Evolutionary conservation across 2,113 vertebrate genomes (phyloP).

Genomic region (Upupa epops): DNA sequence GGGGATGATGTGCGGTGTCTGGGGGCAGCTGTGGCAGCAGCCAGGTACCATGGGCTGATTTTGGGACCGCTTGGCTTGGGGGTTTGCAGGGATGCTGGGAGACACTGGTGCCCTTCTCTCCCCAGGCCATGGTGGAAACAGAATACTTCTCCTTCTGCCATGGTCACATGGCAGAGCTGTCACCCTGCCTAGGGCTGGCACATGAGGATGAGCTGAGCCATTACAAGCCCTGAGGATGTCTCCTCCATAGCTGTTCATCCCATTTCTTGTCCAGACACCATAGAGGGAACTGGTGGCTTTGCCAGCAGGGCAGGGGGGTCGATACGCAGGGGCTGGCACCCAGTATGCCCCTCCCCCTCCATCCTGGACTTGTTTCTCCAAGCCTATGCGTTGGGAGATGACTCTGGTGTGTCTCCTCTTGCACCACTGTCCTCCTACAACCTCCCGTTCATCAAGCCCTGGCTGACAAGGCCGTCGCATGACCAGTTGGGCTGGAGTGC

Average conservation of each 20-base stretch:
- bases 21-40: not conserved
- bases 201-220: not conserved
- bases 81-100: not conserved
- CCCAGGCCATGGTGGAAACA: not conserved
- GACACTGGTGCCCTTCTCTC: not conserved
- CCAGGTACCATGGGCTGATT: not conserved
- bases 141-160: not conserved
- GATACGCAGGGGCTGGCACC: not conserved
- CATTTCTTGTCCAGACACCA: not conserved
- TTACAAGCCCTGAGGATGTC: rapidly evolving
- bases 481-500: not conserved
- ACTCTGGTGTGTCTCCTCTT: rapidly evolving
- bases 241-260: not conserved
- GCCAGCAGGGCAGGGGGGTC: not conserved
- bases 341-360: not conserved
- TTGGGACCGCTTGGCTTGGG: rapidly evolving
- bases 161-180: not conserved
- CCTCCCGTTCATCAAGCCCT: not conserved
- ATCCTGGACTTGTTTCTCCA: not conserved
- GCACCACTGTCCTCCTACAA: not conserved
- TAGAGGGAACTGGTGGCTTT: not conserved
- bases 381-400: not conserved
- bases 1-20: rapidly evolving
- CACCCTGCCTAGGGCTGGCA: not conserved
- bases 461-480: rapidly evolving